Base-by-base conservation (phyloP, 2,888 invertebrate genomes). In the Smittia aterrima region DNA sequence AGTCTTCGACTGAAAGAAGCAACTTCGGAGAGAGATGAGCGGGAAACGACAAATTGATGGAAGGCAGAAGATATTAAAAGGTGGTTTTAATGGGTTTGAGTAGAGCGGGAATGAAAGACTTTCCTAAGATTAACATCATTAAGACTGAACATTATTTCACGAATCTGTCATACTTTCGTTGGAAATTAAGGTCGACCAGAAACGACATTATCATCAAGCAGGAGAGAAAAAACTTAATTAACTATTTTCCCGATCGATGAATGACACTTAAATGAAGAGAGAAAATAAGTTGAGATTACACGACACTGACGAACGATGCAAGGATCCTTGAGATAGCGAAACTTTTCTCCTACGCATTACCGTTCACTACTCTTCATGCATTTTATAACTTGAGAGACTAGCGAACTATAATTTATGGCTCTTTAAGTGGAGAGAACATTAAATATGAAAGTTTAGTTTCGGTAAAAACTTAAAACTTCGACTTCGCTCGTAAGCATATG, bases 151-250 rank as follows among this genome's bases (percentile, higher is more conserved):
- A 66, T 58, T 32, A 66, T 27, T 66, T 66, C n/a, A 66, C 2
- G 27, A 66, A 25, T 66, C 66, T 66, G 66, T 66, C 66, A 66
- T 66, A 66, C 58, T 4, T 27, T 24, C 66, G 62, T 62, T 27
- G 25, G 13, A n/a, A 4, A 47, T 47, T 47, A 47, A 47, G 3
- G 4, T 16, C 47, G 16, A 16, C 47, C 3, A 47, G 47, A n/a
- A 9, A 7, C 38, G 38, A 4, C 13, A 47, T 13, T 47, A 38
- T 38, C 6, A 38, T 38, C 6, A 13, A n/a, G 16, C 4, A 47
- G 4, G 47, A 13, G 47, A 47, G 9, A 22, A 68, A 18, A 40
- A 32, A 24, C 47, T 68, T 68, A 68, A 68, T 68, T 68, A 68
- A 68, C 68, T 68, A 16, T 47, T 68, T 16, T n/a, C 3, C 7